Base-by-base conservation (phyloP, 2,888 invertebrate genomes). In the Aplocera efformata region DNA sequence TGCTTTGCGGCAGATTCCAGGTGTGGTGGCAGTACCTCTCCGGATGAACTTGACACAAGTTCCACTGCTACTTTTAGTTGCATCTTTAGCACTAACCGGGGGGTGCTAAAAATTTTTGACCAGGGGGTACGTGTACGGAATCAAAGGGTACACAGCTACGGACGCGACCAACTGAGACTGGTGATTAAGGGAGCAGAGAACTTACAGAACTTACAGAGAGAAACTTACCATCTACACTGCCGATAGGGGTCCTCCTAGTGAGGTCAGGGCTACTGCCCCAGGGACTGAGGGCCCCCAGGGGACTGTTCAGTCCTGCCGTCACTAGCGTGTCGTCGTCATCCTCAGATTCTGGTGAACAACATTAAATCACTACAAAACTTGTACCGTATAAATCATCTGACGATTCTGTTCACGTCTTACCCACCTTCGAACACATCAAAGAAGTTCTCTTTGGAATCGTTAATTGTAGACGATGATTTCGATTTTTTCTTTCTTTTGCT, bases 251-350 rank as follows among this genome's bases (percentile, higher is more conserved):
- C 10, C 64, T 58, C n/a, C 83, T 51, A n/a, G 72, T 56, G 8
- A 79, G 70, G 50, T 85, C 88, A 0, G 85, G 85, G 33, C 79
- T 80, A 60, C 78, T 79, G 31, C 83, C 85, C 83, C 88, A 86
- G 1, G 88, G 84, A 27, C 85, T 85, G 10, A 88, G 63, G 8
- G 83, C 85, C 1, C 88, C 88, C 28, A 88, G 63, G 0, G 88
- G 86, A 39, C 84, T 85, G 1, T 70, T 73, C 41, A 84, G 60
- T 0, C 83, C 86, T 1, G 80, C 83, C 32, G 85, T 80, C 55
- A 88, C 85, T 33, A 88, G 48, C 1, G 84, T 86, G 50, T 82
- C 86, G 46, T 81, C 88, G 1, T 84, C 90, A 20, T 81, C 82
- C 21, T 81, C 85, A 0, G 89, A 89, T 21, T 85, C 90, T 88